Evolutionary conservation across 1,140 invertebrate species (phyloP).

Genomic region (Physella acuta): DNA sequence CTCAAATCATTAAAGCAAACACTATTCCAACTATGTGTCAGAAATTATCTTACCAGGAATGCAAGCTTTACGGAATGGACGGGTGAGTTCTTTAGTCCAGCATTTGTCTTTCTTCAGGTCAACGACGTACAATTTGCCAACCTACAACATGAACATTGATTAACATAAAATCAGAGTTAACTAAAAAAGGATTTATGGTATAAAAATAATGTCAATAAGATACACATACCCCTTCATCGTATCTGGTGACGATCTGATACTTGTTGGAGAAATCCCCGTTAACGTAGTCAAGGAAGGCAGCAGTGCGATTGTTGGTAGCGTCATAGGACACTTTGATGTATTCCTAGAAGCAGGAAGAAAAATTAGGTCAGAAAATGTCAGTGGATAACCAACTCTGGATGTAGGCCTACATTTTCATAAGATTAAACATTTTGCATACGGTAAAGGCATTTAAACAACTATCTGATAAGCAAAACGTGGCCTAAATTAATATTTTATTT

Average conservation of each 20-base stretch:
- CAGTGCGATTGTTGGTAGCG: slow-evolving; percentile 6
- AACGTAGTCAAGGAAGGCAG: slow-evolving; percentile 12
- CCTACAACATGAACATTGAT: neutral
- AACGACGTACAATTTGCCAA: slow-evolving; percentile 21
- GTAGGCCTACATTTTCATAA: too few species aligned
- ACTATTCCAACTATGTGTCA: too few species aligned
- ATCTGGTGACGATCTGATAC: slow-evolving; percentile 16
- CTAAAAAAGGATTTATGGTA: neutral
- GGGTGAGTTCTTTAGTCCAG: slow-evolving; percentile 16
- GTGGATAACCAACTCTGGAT: too few species aligned
- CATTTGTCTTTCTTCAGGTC: slow-evolving; percentile 23
- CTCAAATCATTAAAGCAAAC: too few species aligned
- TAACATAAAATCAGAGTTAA: neutral
- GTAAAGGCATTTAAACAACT: too few species aligned
- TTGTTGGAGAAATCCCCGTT: slow-evolving; percentile 14
- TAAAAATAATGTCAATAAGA: neutral
- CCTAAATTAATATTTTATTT: too few species aligned
- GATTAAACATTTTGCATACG: too few species aligned
- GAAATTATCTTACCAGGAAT: slow-evolving; percentile 24
- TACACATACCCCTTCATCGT: slow-evolving; percentile 7
- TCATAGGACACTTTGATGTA: slow-evolving; percentile 8
- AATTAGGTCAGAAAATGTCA: neutral
- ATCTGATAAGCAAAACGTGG: too few species aligned
- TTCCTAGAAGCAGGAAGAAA: slow-evolving; percentile 7
- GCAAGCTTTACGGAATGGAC: slow-evolving; percentile 21